Conservation (phyloP, 1,140 invertebrate species). For the Meloidogyne exigua region DNA sequence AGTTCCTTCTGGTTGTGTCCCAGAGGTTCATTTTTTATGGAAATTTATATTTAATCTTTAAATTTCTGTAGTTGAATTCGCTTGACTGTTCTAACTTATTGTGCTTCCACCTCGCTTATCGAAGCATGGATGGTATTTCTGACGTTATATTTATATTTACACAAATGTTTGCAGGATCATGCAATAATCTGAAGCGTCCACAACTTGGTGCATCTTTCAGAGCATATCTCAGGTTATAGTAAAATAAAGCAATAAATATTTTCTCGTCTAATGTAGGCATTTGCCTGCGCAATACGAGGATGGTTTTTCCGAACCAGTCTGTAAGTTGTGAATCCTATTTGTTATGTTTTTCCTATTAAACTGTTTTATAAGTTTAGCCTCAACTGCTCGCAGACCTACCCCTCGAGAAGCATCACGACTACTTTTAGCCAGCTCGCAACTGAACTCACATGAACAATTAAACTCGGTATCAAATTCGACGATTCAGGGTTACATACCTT, state of each 20-base stretch:
- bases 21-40: conserved; percentile 38
- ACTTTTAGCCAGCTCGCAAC: conserved; percentile 47
- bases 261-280: conserved; percentile 35
- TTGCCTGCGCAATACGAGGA: conserved; percentile 57
- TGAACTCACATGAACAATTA: conserved; percentile 49
- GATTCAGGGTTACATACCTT: neutral
- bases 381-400: conserved; percentile 48
- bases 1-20: conserved; percentile 61
- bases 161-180: conserved; percentile 9
- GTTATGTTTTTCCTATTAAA: neutral
- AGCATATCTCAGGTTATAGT: conserved; percentile 49
- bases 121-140: conserved; percentile 45
- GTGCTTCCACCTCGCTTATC: conserved; percentile 53
- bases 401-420: conserved; percentile 55
- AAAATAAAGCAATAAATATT: neutral
- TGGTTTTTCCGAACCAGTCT: conserved; percentile 48
- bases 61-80: too few species aligned
- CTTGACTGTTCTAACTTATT: conserved; percentile 43
- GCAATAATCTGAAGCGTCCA: conserved; percentile 49
- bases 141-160: neutral
- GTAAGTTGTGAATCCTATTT: conserved; percentile 44
- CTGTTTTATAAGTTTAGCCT: conserved; percentile 28
- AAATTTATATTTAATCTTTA: too few species aligned
- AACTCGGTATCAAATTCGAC: conserved; percentile 30
- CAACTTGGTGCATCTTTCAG: conserved; percentile 51